Base-by-base conservation (phyloP, 23 tunicate species). In the Styela plicata region DNA sequence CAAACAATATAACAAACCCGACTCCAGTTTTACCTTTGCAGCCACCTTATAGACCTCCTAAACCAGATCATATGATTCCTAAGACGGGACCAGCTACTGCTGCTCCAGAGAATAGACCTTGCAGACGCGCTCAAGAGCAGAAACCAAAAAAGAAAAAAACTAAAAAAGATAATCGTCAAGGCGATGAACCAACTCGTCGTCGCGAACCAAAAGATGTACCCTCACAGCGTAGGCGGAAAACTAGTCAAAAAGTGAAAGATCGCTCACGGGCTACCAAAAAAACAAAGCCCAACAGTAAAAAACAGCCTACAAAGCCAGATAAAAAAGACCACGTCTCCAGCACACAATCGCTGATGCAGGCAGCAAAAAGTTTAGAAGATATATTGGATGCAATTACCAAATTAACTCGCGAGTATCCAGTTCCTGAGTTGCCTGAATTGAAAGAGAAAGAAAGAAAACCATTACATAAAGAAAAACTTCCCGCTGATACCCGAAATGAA, bases 351-450 rank as follows among this genome's bases (percentile, higher is more conserved):
- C 21, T 76, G 7, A n/a, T 76, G 37, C 63, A 76, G 13, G 81
- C 81, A 0, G 81, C 81, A 0, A 52, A 44, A 44, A 44, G 53
- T 29, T 52, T 76, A 1, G 81, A 76, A 1, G 66, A 44, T 2
- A 76, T 76, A 31, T 44, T 76, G 23, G 81, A 36, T 7, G 81
- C 81, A 1, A 76, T 76, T 17, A 44, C 81, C 17, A 52, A 29
- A 21, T 57, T 76, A 1, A 76, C 81, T 2, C 64, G 37, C 18
- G 81, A 76, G 2, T 76, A 76, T 57, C 81, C 81, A 10, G 37
- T 76, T 37, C 81, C 81, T 0, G 66, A 76, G 0, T 57, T 33
- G 21, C 53, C 81, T 20, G 53, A 76, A 44, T 25, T 25, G 24
- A 67, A 0, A 18, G 71, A 0, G 71, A 1, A 67, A 27, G 71